phyloP scores from a whole-genome alignment of 2,888 invertebrate species.

The Caenorhabditis panamensis region DNA sequence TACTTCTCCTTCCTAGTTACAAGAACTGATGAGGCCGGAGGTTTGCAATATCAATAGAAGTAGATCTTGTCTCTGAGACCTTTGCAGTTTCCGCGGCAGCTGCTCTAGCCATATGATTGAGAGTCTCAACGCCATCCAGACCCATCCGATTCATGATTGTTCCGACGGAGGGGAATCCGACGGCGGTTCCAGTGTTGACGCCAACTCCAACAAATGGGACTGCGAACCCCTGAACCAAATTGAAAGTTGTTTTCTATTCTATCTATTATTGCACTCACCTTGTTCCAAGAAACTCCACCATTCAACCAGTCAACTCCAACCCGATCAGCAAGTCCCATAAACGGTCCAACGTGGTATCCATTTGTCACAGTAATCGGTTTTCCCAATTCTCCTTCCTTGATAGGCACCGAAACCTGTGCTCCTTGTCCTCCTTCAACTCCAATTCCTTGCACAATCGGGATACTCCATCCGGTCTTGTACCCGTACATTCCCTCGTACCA shows the following conservation, averaged over 20 bases:
- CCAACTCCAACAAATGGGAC: conserved; percentile 76
- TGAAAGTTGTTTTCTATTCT: no score
- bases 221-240: conserved; percentile 73
- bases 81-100: conserved; percentile 59
- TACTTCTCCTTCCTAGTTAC: no score
- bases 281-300: conserved; percentile 74
- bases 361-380: conserved; percentile 72
- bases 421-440: conserved; percentile 77
- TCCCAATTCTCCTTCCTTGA: conserved; percentile 76
- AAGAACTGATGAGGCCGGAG: no score
- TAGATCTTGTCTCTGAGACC: conserved; percentile 32
- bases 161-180: conserved; percentile 75
- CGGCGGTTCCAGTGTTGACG: conserved; percentile 74
- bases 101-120: conserved; percentile 61
- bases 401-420: conserved; percentile 67
- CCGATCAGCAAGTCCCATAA: conserved; percentile 73
- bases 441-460: conserved; percentile 73
- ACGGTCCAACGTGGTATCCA: conserved; percentile 77
- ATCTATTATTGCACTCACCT: conserved; percentile 57
- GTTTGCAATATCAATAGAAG: conserved; percentile 29
- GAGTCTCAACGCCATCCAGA: conserved; percentile 62
- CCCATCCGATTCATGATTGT: conserved; percentile 72
- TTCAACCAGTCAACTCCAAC: conserved; percentile 79
- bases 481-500: conserved; percentile 77
- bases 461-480: conserved; percentile 76